phyloP scores from a whole-genome alignment of 2,888 invertebrate genomes.

The Phaedon cochleariae region DNA sequence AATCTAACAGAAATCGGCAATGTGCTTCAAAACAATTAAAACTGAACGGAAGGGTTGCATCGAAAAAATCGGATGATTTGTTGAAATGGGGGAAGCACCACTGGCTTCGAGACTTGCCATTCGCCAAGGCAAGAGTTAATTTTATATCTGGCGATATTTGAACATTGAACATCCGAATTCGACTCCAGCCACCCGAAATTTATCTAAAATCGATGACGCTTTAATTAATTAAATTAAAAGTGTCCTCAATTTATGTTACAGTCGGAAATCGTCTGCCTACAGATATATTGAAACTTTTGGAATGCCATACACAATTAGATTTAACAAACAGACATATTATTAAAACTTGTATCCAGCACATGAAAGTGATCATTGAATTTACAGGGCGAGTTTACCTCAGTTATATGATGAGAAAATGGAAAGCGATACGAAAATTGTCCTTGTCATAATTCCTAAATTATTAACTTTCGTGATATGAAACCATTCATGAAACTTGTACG shows the following conservation, averaged over 20 bases:
- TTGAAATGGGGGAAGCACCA: conserved; percentile 55
- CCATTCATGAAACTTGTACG: too few species aligned
- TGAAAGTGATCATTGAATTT: too few species aligned
- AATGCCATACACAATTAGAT: background rate
- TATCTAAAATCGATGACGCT: conserved; percentile 44
- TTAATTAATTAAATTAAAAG: conserved; percentile 47
- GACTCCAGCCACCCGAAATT: conserved; percentile 35
- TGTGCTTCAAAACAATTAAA: conserved; percentile 60
- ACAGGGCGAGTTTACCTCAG: too few species aligned
- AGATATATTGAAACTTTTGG: background rate
- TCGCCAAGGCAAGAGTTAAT: conserved; percentile 45
- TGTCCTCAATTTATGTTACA: conserved; percentile 39
- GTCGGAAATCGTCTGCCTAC: conserved; percentile 18
- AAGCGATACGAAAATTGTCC: too few species aligned
- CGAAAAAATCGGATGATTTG: conserved; percentile 58
- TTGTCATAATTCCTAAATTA: too few species aligned
- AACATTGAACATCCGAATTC: conserved; percentile 43
- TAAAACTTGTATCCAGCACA: too few species aligned
- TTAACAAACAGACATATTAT: too few species aligned
- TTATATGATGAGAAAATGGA: too few species aligned
- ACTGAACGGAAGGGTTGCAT: conserved; percentile 56
- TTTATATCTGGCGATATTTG: conserved; percentile 47
- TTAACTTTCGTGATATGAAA: too few species aligned
- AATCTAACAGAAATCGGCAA: conserved; percentile 55
- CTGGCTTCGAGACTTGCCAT: conserved; percentile 31